Conservation (phyloP, 1,140 invertebrate species). For the Piezodorus guildinii region DNA sequence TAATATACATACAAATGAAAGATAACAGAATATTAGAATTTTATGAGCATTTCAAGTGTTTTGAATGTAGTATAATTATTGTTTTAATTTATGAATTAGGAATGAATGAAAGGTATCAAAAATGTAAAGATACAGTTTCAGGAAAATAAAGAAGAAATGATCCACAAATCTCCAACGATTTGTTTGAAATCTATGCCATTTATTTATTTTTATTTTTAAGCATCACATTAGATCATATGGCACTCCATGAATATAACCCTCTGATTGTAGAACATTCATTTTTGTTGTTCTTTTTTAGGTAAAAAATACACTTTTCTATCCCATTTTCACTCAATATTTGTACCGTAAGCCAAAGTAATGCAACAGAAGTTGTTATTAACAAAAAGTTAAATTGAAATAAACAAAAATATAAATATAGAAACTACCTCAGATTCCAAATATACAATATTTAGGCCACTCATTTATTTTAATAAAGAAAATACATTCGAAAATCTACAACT, state of each 20-base stretch:
- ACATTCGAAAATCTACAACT: constrained; percentile 17
- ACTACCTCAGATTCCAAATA: background rate
- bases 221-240: background rate
- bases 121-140: constrained; percentile 1
- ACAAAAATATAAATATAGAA: too few relatives aligned
- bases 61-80: background rate
- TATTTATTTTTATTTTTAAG: constrained; percentile 6
- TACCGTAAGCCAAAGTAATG: background rate
- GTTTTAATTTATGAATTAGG: background rate
- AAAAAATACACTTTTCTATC: background rate
- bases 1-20: constrained; percentile 4
- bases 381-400: too few relatives aligned
- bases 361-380: background rate
- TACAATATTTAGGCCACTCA: constrained; percentile 19
- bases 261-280: background rate
- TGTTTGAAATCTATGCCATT: background rate
- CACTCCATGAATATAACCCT: constrained; percentile 3
- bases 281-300: too few relatives aligned
- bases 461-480: constrained; percentile 18
- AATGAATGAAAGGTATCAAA: constrained; percentile 19
- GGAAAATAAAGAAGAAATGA: constrained; percentile 5
- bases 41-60: constrained; percentile 19
- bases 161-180: constrained; percentile 3
- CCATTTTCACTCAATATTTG: background rate
- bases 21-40: constrained; percentile 19